Percentiles rank a stretch among this genome's conserved stretches.
phyloP scores from a whole-genome alignment of 1,140 invertebrate genomes.

The Cherax destructor region DNA sequence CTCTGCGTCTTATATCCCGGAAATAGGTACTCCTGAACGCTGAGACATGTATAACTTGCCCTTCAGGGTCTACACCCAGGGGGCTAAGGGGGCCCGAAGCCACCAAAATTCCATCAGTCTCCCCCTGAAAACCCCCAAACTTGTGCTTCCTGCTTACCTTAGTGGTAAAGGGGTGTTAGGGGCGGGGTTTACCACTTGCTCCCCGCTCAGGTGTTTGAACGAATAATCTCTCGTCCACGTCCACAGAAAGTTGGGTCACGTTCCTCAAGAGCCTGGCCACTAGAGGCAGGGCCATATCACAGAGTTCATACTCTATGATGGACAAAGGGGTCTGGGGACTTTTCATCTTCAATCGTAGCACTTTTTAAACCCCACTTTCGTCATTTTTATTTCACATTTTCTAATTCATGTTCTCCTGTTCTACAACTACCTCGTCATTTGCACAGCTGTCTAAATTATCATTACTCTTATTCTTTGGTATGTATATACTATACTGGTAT shows the following conservation, averaged over 20 bases:
- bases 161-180: constrained; percentile 90
- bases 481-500: constrained; percentile 59
- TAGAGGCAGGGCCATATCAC: constrained; percentile 60
- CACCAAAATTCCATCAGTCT: no score
- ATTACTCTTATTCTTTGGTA: constrained; percentile 16
- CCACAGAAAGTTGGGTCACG: constrained; percentile 89
- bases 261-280: constrained; percentile 76
- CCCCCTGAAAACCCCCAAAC: no score
- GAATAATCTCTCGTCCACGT: constrained; percentile 88
- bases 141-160: constrained; percentile 77
- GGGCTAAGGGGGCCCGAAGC: no score
- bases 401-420: background rate
- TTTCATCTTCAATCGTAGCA: background rate
- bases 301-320: constrained; percentile 63
- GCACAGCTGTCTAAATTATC: background rate
- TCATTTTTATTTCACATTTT: background rate
- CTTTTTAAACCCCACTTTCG: background rate
- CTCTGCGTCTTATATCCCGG: no score
- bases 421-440: constrained; percentile 2
- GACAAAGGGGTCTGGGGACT: constrained; percentile 55
- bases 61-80: no score
- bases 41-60: no score
- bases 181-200: constrained; percentile 86
- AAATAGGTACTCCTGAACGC: no score
- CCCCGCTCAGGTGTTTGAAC: constrained; percentile 80